These are phyloP conservation scores for Cyphomyrus discorhynchus DNA, from an alignment of 2,113 vertebrate species.

Conservation along the genomic window DNA sequence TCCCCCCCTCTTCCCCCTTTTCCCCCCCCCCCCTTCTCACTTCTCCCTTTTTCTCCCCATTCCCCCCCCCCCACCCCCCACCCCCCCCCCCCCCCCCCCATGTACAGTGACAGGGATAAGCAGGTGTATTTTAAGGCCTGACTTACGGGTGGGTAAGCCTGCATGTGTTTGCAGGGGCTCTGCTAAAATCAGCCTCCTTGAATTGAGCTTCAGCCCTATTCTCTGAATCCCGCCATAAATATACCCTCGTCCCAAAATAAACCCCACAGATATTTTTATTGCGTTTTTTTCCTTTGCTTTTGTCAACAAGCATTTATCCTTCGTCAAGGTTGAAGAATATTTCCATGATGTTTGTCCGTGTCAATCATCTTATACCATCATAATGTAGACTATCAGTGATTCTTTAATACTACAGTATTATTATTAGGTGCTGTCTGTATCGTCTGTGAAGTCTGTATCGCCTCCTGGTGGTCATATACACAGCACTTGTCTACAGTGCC, in stretches of 20 bases:
- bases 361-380: neutral
- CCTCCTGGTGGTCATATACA: neutral
- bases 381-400: neutral
- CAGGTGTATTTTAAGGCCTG: slow-evolving; percentile 30
- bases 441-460: neutral
- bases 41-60: too few relatives aligned
- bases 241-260: neutral
- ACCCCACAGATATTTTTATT: neutral
- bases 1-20: too few relatives aligned
- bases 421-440: neutral
- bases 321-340: neutral
- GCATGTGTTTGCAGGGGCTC: neutral
- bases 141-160: slow-evolving; percentile 15
- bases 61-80: too few relatives aligned
- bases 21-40: too few relatives aligned
- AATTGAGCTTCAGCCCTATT: neutral
- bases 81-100: neutral
- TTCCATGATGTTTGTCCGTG: neutral
- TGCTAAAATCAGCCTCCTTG: neutral
- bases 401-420: neutral
- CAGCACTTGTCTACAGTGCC: neutral
- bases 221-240: neutral
- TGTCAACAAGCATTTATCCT: neutral
- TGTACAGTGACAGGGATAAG: slow-evolving; percentile 18
- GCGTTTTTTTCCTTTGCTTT: neutral